Percentiles rank a stretch among this genome's conserved stretches.
These are phyloP conservation scores for Argynnis bischoffii DNA, from an alignment of 2,888 invertebrate genomes.

Conservation along the genomic window DNA sequence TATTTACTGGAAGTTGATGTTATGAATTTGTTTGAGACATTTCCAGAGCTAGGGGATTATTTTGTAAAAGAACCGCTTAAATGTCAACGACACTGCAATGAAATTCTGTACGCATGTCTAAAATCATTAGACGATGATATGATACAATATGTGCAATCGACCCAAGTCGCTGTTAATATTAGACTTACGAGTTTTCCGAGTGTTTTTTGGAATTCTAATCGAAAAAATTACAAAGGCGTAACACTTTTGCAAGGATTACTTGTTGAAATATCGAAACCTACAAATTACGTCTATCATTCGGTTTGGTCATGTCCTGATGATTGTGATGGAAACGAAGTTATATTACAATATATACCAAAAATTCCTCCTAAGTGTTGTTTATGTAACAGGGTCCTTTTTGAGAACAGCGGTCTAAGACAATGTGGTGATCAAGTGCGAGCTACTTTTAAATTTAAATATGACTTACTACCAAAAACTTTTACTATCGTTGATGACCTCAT, in stretches of 20 bases:
- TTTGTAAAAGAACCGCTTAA: constrained; percentile 64
- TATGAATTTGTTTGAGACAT: constrained; percentile 60
- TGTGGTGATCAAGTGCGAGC: constrained; percentile 68
- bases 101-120: constrained; percentile 64
- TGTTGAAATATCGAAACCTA: constrained; percentile 57
- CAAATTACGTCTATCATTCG: constrained; percentile 64
- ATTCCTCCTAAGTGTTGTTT: constrained; percentile 62
- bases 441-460: constrained; percentile 53
- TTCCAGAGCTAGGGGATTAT: constrained; percentile 55
- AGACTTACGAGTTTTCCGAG: constrained; percentile 59
- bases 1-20: constrained; percentile 62
- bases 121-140: constrained; percentile 49
- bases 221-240: constrained; percentile 52
- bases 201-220: constrained; percentile 47
- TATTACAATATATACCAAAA: constrained; percentile 67
- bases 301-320: constrained; percentile 77
- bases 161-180: constrained; percentile 60
- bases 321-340: constrained; percentile 69
- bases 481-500: constrained; percentile 65
- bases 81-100: constrained; percentile 57
- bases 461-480: constrained; percentile 52
- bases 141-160: constrained; percentile 46
- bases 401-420: constrained; percentile 67
- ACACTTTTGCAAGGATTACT: constrained; percentile 59
- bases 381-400: constrained; percentile 64